phyloP scores from a whole-genome alignment of 2,888 invertebrate genomes.

The Pemphredon lugubris region DNA sequence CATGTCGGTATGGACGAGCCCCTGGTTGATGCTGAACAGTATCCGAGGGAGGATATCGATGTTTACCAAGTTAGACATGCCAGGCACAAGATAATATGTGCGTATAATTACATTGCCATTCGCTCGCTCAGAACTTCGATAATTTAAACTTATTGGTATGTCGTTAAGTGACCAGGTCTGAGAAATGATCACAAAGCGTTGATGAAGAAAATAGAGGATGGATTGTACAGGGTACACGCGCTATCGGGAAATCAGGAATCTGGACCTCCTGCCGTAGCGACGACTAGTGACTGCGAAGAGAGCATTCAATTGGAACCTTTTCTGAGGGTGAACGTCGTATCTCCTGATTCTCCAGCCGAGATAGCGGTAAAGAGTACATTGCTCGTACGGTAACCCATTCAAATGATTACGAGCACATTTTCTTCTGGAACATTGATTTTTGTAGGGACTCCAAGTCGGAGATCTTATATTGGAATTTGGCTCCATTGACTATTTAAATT shows the following conservation, averaged over 20 bases:
- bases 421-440: slow-evolving; percentile 57
- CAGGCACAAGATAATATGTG: slow-evolving; percentile 93
- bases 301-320: slow-evolving; percentile 82
- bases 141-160: slow-evolving; percentile 15
- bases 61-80: slow-evolving; percentile 95
- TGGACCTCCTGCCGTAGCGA: slow-evolving; percentile 25
- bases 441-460: slow-evolving; percentile 86
- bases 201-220: slow-evolving; percentile 92
- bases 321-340: slow-evolving; percentile 88
- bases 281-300: slow-evolving; percentile 61
- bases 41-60: slow-evolving; percentile 93
- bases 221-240: slow-evolving; percentile 86
- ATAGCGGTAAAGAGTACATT: slow-evolving; percentile 85
- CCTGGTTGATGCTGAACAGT: slow-evolving; percentile 93
- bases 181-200: slow-evolving; percentile 94
- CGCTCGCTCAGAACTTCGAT: neutral
- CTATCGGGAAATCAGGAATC: slow-evolving; percentile 73
- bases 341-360: slow-evolving; percentile 91
- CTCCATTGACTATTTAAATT: slow-evolving; percentile 88
- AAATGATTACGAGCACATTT: too few species aligned
- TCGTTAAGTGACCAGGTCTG: slow-evolving; percentile 83
- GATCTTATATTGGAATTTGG: slow-evolving; percentile 91
- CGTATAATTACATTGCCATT: slow-evolving; percentile 75
- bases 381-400: too few species aligned
- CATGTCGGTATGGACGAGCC: slow-evolving; percentile 93